Percentiles rank a stretch among this genome's conserved stretches.
Conservation (phyloP, 1,140 invertebrate species). For the Lasioglossum baleicum region DNA sequence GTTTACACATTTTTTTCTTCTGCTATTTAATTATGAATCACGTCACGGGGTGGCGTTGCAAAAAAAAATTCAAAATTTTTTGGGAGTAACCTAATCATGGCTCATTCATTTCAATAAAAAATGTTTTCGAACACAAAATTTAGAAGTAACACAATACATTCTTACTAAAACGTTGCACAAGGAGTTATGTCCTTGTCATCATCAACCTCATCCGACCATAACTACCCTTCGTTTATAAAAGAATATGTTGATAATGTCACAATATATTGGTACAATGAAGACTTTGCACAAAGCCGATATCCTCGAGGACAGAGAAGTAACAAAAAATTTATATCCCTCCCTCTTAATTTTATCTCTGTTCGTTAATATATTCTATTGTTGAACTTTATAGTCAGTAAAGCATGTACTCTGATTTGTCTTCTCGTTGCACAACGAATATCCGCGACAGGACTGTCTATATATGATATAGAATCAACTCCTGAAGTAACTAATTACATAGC, state of each 20-base stretch:
- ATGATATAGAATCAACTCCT: conserved; percentile 59
- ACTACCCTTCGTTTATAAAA: conserved; percentile 71
- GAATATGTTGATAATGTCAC: conserved; percentile 60
- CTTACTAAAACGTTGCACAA: conserved; percentile 11
- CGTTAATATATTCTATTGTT: conserved; percentile 3
- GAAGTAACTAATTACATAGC: conserved; percentile 70
- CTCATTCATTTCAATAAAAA: neutral
- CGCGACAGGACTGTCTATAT: conserved; percentile 61
- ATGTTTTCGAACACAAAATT: conserved; percentile 41
- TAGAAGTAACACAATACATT: conserved; percentile 5
- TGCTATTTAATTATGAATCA: no score
- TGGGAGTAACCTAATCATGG: no score
- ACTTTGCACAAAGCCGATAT: conserved; percentile 76
- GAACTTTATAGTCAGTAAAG: conserved; percentile 68
- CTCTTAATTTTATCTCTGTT: neutral
- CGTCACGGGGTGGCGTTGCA: no score
- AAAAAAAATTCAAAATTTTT: no score
- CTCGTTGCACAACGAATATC: conserved; percentile 73
- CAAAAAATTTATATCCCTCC: neutral
- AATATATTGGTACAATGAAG: conserved; percentile 72
- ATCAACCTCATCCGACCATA: conserved; percentile 45
- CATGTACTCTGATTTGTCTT: conserved; percentile 77
- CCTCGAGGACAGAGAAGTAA: conserved; percentile 77
- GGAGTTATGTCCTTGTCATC: conserved; percentile 58
- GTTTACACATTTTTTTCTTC: no score